A percentile compares a stretch with the other conserved stretches of the same genome.
Conservation (phyloP, 2,888 invertebrate species). For the Epiblema foenella region DNA sequence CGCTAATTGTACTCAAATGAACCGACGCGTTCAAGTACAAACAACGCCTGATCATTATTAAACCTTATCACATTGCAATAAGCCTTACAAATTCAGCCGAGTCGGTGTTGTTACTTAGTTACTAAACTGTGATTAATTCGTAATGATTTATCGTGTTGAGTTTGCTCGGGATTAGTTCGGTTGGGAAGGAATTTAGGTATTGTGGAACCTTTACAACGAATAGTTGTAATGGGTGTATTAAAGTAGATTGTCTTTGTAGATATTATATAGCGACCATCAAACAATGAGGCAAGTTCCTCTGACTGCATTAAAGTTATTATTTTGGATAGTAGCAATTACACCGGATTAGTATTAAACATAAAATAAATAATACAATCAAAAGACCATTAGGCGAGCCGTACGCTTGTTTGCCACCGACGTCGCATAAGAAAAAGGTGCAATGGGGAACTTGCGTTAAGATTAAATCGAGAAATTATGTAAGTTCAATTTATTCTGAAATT, state of each 20-base stretch:
- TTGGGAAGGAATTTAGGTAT: neutral
- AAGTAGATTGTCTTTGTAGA: neutral
- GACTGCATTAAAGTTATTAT: too few relatives aligned
- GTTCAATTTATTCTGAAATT: too few relatives aligned
- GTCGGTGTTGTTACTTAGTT: neutral
- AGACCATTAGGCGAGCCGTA: too few relatives aligned
- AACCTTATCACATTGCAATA: neutral
- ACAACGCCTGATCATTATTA: neutral
- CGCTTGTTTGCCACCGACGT: too few relatives aligned
- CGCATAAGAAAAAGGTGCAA: too few relatives aligned
- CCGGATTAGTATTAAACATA: too few relatives aligned
- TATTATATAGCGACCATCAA: neutral
- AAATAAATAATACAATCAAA: too few relatives aligned
- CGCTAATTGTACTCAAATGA: slow-evolving; percentile 11
- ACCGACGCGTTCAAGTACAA: neutral
- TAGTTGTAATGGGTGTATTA: neutral
- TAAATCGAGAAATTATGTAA: too few relatives aligned
- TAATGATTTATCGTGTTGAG: neutral
- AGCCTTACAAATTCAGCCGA: neutral
- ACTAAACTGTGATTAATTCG: slow-evolving; percentile 11
- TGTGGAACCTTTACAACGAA: neutral
- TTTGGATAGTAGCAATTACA: too few relatives aligned
- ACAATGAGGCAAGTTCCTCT: too few relatives aligned
- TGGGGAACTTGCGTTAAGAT: too few relatives aligned
- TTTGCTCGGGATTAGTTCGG: slow-evolving; percentile 2